Percentiles rank a stretch among this genome's conserved stretches.
These are phyloP conservation scores for Dendrophyllia cribrosa DNA, from an alignment of 64 coral and sea anemone species.

Conservation along the genomic window DNA sequence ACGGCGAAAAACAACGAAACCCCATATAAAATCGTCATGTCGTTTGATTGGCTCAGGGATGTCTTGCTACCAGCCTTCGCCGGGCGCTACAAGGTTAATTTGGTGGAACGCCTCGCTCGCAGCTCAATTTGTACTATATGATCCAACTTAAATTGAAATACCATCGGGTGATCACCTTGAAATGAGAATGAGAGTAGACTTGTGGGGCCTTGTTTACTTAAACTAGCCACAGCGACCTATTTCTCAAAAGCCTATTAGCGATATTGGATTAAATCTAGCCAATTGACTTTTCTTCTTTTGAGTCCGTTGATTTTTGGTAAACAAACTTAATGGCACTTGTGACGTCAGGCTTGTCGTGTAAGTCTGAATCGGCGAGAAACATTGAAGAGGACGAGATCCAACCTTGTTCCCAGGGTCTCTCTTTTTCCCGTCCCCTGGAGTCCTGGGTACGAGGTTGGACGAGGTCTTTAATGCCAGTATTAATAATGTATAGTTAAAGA, in stretches of 20 bases:
- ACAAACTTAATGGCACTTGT: too few species aligned
- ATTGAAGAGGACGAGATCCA: too few species aligned
- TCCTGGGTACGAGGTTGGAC: too few species aligned
- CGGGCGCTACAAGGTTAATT: background rate
- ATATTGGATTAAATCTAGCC: too few species aligned
- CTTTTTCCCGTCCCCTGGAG: too few species aligned
- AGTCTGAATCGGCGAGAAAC: too few species aligned
- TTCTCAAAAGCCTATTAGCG: background rate
- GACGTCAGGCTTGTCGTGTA: too few species aligned
- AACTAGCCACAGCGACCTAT: background rate
- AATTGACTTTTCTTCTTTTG: too few species aligned
- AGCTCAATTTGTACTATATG: slow-evolving; percentile 16
- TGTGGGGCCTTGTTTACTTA: background rate
- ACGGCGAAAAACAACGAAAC: background rate
- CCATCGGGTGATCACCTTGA: background rate
- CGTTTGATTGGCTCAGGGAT: background rate
- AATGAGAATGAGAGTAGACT: background rate
- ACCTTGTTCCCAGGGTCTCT: too few species aligned
- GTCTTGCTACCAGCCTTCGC: background rate
- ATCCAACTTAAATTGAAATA: background rate
- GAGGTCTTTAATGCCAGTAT: too few species aligned
- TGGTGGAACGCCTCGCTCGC: background rate
- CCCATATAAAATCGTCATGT: background rate
- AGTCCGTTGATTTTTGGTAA: too few species aligned
- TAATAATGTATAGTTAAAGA: too few species aligned